These are phyloP conservation scores for Imbricaverruca yamaguchii DNA, from an alignment of 2,888 invertebrate species.

Conservation along the genomic window DNA sequence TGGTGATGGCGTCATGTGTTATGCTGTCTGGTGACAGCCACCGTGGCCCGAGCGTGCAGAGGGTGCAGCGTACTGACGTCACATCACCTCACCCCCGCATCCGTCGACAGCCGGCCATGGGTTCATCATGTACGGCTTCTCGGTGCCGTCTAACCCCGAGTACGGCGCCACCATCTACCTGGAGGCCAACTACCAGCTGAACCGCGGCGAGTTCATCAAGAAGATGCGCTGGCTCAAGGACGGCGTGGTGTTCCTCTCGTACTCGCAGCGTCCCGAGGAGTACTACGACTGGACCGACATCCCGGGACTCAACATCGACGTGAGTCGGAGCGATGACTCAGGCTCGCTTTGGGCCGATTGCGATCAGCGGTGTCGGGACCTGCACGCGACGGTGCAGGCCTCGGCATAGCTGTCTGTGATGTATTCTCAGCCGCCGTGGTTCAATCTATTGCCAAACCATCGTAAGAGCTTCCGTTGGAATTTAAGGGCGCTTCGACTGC, in stretches of 20 bases:
- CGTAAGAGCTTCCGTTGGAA: too few species aligned
- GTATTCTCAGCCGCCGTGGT: too few species aligned
- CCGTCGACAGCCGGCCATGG: not conserved
- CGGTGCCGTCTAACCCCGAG: not conserved
- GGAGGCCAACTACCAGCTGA: not conserved
- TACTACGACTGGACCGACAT: not conserved
- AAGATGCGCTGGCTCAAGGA: not conserved
- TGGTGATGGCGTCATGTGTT: too few species aligned
- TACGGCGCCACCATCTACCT: not conserved
- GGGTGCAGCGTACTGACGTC: too few species aligned
- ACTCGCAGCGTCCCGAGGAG: not conserved
- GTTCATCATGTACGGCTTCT: not conserved
- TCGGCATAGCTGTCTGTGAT: too few species aligned
- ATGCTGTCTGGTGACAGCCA: too few species aligned
- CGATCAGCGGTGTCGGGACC: too few species aligned
- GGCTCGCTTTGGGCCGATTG: too few species aligned
- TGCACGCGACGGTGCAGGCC: too few species aligned
- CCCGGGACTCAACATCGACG: not conserved
- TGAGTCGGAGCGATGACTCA: not conserved
- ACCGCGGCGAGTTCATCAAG: conserved; percentile 6
- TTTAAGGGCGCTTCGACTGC: too few species aligned
- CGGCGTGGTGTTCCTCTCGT: not conserved
- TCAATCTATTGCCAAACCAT: too few species aligned
- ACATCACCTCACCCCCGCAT: not conserved
- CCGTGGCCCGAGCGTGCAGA: too few species aligned